Evolutionary conservation across 2,797 vertebrate genomes (phyloP).

Genomic region (Pangasius mekongensis): DNA sequence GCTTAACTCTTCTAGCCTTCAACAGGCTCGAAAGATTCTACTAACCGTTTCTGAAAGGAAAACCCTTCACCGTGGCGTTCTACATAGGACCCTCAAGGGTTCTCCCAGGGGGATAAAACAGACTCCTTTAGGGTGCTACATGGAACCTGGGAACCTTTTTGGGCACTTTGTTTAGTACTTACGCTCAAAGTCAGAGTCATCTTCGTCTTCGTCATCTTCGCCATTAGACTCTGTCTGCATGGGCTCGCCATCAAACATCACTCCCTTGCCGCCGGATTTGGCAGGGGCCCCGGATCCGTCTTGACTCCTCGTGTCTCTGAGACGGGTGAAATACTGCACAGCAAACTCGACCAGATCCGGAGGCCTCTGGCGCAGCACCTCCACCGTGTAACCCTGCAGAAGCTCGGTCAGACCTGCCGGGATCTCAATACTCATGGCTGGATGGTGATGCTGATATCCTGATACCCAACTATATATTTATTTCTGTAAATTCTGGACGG

Average conservation of each 20-base stretch:
- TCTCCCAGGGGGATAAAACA: neutral
- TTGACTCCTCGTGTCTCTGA: constrained; percentile 84
- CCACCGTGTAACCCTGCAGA: constrained; percentile 96
- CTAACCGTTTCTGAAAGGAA: neutral
- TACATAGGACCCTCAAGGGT: neutral
- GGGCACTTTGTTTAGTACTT: constrained; percentile 60
- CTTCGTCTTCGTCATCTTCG: constrained; percentile 83
- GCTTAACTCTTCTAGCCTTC: neutral
- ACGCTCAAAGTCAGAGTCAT: constrained; percentile 91
- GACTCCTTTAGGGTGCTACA: neutral
- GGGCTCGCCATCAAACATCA: constrained; percentile 88
- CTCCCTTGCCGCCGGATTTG: constrained; percentile 75
- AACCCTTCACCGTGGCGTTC: neutral
- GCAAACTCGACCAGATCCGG: constrained; percentile 94
- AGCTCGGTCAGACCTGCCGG: constrained; percentile 94
- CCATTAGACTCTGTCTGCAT: constrained; percentile 92
- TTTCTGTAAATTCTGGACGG: constrained; percentile 41
- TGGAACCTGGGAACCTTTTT: neutral
- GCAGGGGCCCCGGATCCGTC: constrained; percentile 71
- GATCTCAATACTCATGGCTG: constrained; percentile 95
- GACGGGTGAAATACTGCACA: constrained; percentile 91
- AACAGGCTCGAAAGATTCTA: neutral
- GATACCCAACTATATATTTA: constrained; percentile 43
- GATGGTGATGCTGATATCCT: constrained; percentile 60
- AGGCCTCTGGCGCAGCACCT: constrained; percentile 92